phyloP scores from a whole-genome alignment of 1,140 invertebrate species.

The Stegodyphus mimosarum region DNA sequence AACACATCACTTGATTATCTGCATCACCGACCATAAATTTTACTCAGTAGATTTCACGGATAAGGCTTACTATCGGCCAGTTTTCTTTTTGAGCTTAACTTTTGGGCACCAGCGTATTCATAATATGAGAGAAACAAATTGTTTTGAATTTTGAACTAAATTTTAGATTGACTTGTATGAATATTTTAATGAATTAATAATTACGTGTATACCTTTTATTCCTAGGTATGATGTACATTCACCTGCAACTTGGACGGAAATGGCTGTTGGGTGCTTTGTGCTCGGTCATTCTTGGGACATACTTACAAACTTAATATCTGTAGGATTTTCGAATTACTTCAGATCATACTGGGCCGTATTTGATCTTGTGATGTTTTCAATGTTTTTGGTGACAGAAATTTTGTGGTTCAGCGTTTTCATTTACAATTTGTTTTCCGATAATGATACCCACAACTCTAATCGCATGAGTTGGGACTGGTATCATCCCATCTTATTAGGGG shows the following conservation, averaged over 20 bases:
- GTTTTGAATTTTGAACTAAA: no score
- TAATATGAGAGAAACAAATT: no score
- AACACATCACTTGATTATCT: no score
- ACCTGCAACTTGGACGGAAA: conserved; percentile 55
- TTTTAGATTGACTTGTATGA: no score
- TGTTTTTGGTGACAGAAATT: conserved; percentile 57
- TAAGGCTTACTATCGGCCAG: no score
- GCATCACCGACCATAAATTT: no score
- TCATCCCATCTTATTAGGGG: conserved; percentile 61
- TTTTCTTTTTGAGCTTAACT: no score
- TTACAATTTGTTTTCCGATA: background rate
- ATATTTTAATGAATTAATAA: no score
- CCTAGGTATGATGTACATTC: conserved; percentile 43
- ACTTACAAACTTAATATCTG: conserved; percentile 37
- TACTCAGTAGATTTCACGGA: no score
- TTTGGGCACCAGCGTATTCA: no score
- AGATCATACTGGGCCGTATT: conserved; percentile 59
- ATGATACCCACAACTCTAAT: conserved; percentile 10
- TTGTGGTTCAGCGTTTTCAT: conserved; percentile 54
- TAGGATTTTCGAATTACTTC: conserved; percentile 55
- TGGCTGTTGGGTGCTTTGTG: conserved; percentile 51
- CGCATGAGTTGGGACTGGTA: conserved; percentile 58
- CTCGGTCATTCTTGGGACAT: conserved; percentile 56
- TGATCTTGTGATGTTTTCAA: conserved; percentile 55
- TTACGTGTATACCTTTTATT: background rate